These are phyloP conservation scores for Drosophila imparisetae DNA, from an alignment of 2,888 invertebrate species.

Conservation along the genomic window DNA sequence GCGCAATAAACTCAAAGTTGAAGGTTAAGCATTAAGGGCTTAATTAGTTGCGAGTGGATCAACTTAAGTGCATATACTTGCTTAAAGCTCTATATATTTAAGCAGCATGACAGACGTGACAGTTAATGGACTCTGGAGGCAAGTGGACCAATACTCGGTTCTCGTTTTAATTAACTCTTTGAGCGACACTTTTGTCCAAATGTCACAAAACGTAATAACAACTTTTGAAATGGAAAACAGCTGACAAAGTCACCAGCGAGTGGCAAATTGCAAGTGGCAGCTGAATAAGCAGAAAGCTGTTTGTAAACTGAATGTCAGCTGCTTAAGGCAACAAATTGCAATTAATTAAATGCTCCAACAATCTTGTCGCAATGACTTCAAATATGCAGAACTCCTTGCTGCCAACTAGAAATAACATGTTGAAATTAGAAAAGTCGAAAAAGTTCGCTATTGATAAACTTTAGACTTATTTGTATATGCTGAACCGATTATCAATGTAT, in stretches of 20 bases:
- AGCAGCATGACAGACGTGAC: background rate
- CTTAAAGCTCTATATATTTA: background rate
- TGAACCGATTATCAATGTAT: background rate
- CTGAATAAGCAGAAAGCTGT: background rate
- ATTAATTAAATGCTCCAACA: background rate
- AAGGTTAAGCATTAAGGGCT: conserved; percentile 6
- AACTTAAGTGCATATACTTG: background rate
- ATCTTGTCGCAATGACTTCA: background rate
- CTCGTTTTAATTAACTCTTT: conserved; percentile 21
- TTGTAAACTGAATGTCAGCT: background rate
- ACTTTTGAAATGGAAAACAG: conserved; percentile 11
- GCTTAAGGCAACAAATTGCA: background rate
- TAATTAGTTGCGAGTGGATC: conserved; percentile 26
- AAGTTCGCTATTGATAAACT: background rate
- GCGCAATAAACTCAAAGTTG: background rate
- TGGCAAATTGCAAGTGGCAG: conserved; percentile 5
- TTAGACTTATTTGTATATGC: background rate
- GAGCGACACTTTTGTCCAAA: conserved; percentile 1
- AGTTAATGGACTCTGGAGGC: background rate
- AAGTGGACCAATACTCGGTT: background rate
- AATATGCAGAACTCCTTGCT: background rate
- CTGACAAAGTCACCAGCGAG: background rate
- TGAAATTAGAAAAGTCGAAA: background rate
- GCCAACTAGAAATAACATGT: background rate
- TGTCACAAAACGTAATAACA: conserved; percentile 25